Evolutionary conservation across 2,113 vertebrate genomes (phyloP).

Genomic region (Dasyurus viverrinus): DNA sequence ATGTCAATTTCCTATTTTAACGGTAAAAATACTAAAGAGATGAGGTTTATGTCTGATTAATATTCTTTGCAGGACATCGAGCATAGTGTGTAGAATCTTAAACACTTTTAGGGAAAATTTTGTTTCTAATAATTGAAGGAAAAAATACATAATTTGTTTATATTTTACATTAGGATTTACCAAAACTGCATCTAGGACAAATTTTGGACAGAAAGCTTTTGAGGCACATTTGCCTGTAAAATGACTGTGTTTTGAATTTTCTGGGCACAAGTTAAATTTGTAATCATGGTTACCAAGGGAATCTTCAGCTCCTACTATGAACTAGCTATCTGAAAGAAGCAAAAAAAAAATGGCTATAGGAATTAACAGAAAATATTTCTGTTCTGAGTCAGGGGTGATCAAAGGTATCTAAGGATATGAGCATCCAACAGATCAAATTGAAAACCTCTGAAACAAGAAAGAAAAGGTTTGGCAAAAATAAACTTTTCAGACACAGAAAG

Average conservation of each 20-base stretch:
- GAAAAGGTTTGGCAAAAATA: conserved; percentile 30
- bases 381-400: conserved; percentile 28
- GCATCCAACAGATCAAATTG: conserved; percentile 32
- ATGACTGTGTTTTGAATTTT: conserved; percentile 45
- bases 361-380: conserved; percentile 32
- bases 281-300: conserved; percentile 25
- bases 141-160: conserved; percentile 5
- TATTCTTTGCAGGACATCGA: background rate
- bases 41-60: background rate
- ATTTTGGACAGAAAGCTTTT: conserved; percentile 46
- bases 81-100: conserved; percentile 1
- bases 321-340: background rate
- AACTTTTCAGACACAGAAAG: conserved; percentile 45
- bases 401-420: conserved; percentile 18
- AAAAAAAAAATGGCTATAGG: background rate
- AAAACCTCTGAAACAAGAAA: conserved; percentile 48
- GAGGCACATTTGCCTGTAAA: conserved; percentile 11
- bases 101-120: background rate
- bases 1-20: background rate
- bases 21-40: background rate
- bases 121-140: background rate
- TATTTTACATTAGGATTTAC: conserved; percentile 32
- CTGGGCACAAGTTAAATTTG: conserved; percentile 32
- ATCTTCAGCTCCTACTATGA: background rate
- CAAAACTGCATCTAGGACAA: conserved; percentile 41